A percentile compares a stretch with the other conserved stretches of the same genome.
Evolutionary conservation across 2,888 invertebrate species (phyloP).

Genomic region (Malthinus flaveolus): DNA sequence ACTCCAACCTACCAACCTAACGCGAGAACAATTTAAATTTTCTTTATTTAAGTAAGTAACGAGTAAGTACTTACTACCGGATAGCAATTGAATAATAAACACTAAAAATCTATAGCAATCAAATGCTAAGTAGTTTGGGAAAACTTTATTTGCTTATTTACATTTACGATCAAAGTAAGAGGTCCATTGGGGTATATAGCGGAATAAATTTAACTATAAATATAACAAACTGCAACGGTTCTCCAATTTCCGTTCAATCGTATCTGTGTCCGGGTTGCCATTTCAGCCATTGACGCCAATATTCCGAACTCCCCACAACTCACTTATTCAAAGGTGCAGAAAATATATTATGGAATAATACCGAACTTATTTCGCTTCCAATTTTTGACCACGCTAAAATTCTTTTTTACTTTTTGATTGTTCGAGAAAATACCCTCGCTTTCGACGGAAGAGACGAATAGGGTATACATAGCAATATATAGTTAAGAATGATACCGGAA

Average conservation of each 20-base stretch:
- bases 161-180: conserved; percentile 37
- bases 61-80: too few species aligned
- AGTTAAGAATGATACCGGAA: neutral
- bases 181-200: conserved; percentile 30
- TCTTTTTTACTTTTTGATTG: too few species aligned
- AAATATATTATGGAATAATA: conserved; percentile 36
- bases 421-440: too few species aligned
- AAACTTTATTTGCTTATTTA: conserved; percentile 31
- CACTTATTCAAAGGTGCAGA: conserved; percentile 36
- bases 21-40: too few species aligned
- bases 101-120: too few species aligned
- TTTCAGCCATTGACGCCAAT: conserved; percentile 38
- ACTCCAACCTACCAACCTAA: too few species aligned
- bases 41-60: too few species aligned
- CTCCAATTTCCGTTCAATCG: conserved; percentile 42
- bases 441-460: neutral
- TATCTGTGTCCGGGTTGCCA: conserved; percentile 38
- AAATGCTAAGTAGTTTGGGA: neutral
- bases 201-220: conserved; percentile 40
- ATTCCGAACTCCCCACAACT: conserved; percentile 40
- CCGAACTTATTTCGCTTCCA: conserved; percentile 10
- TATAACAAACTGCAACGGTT: conserved; percentile 38
- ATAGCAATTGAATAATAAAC: too few species aligned
- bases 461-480: too few species aligned
- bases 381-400: neutral